Percentiles rank a stretch among this genome's conserved stretches.
These are phyloP conservation scores for Aptenodytes patagonicus DNA, from an alignment of 2,113 vertebrate genomes.

Conservation along the genomic window DNA sequence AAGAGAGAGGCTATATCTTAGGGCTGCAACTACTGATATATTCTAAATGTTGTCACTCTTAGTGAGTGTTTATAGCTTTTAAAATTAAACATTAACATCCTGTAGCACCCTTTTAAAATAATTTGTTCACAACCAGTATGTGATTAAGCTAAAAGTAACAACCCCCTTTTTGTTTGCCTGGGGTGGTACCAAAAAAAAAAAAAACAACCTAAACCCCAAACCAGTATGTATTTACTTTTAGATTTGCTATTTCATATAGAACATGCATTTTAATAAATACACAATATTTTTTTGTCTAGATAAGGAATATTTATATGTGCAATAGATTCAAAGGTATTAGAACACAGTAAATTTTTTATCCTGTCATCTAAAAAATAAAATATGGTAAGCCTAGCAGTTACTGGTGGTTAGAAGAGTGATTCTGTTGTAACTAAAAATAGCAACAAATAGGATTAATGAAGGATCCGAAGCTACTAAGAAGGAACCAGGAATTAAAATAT, in stretches of 20 bases:
- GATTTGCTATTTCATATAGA: not conserved
- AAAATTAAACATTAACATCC: not conserved
- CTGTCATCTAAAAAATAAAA: not conserved
- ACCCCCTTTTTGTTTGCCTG: not conserved
- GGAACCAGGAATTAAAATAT: not conserved
- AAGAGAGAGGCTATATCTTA: rapidly evolving
- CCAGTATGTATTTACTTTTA: not conserved
- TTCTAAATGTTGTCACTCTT: not conserved
- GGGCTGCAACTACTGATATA: not conserved
- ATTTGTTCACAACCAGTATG: not conserved
- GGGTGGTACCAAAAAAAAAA: too few species aligned
- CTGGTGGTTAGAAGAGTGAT: not conserved
- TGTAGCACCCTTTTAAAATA: not conserved
- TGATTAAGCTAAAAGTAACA: not conserved
- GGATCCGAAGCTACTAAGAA: not conserved
- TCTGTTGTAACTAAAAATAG: not conserved
- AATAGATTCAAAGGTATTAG: not conserved
- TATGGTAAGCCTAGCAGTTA: not conserved
- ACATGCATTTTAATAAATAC: not conserved
- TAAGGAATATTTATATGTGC: not conserved
- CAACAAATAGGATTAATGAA: not conserved
- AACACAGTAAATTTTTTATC: not conserved
- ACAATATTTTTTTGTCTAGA: not conserved
- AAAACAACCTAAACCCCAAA: rapidly evolving
- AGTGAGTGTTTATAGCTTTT: not conserved